These are phyloP conservation scores for Caerostris darwini DNA, from an alignment of 1,140 invertebrate genomes.

Conservation along the genomic window DNA sequence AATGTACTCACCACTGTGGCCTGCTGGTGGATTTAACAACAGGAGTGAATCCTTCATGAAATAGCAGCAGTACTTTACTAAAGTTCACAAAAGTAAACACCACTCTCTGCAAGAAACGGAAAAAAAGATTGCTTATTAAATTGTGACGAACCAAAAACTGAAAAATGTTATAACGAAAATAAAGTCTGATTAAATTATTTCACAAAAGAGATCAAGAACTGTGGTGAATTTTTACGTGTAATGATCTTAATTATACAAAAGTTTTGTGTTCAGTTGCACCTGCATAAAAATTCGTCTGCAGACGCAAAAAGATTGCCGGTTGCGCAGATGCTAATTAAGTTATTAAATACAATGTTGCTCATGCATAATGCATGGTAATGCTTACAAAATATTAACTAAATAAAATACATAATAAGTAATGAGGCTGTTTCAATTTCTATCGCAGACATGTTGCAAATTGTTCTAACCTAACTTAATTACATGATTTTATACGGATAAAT, in stretches of 20 bases:
- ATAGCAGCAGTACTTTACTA: constrained; percentile 94
- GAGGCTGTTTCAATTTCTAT: neutral
- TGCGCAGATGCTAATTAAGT: neutral
- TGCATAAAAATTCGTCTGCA: neutral
- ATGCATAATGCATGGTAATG: neutral
- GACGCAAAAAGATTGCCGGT: neutral
- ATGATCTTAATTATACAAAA: too few relatives aligned
- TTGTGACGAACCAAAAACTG: neutral
- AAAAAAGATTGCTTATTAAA: neutral
- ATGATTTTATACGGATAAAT: too few relatives aligned
- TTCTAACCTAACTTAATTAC: too few relatives aligned
- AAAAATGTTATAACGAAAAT: neutral
- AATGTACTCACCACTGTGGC: constrained; percentile 90
- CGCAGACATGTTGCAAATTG: neutral
- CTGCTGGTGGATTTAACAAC: constrained; percentile 94
- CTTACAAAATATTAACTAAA: neutral
- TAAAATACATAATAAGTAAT: neutral
- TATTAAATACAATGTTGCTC: neutral
- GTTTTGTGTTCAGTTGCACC: too few relatives aligned
- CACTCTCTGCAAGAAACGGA: constrained; percentile 88
- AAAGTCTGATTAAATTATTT: neutral
- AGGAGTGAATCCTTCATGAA: constrained; percentile 94
- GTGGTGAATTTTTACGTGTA: neutral
- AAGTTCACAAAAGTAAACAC: constrained; percentile 99
- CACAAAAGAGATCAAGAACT: neutral